Evolutionary conservation across 2,888 invertebrate genomes (phyloP).

Genomic region (Caenorhabditis sinica): DNA sequence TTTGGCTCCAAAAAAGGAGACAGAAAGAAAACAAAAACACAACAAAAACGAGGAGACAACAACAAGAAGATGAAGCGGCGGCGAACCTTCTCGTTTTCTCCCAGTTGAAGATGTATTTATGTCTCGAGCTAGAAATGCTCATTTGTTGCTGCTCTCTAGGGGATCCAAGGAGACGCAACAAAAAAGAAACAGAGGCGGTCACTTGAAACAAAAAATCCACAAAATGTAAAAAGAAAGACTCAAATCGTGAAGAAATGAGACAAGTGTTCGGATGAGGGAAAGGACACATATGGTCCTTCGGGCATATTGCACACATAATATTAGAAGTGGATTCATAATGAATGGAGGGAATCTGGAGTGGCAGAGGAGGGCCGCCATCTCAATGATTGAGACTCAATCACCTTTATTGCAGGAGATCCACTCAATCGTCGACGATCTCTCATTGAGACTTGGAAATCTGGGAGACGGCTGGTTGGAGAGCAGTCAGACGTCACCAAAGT

Average conservation of each 20-base stretch:
- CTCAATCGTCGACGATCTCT: conserved; percentile 77
- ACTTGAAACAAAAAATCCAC: conserved; percentile 42
- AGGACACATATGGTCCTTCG: conserved; percentile 47
- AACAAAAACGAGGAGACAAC: conserved; percentile 47
- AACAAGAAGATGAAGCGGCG: conserved; percentile 60
- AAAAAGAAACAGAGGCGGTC: conserved; percentile 45
- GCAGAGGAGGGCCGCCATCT: neutral
- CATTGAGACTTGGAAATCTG: conserved; percentile 72
- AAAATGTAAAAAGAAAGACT: conserved; percentile 13
- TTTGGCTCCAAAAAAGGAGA: conserved; percentile 14
- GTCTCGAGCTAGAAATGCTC: conserved; percentile 58
- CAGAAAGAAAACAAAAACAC: conserved; percentile 34
- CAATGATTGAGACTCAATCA: neutral
- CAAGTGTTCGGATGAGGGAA: conserved; percentile 34
- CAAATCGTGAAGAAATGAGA: conserved; percentile 14
- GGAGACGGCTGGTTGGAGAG: conserved; percentile 76
- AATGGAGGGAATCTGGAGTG: conserved; percentile 38
- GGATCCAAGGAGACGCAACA: conserved; percentile 7
- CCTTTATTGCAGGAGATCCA: conserved; percentile 75
- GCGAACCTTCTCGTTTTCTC: conserved; percentile 44
- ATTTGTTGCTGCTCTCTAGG: conserved; percentile 58
- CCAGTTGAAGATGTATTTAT: conserved; percentile 52
- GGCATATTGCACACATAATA: conserved; percentile 1
- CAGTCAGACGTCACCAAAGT: conserved; percentile 72
- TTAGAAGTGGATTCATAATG: conserved; percentile 52